A percentile compares a stretch with the other conserved stretches of the same genome.
Evolutionary conservation across 2,888 invertebrate species (phyloP).

Genomic region (Scelioninae gen. 2): DNA sequence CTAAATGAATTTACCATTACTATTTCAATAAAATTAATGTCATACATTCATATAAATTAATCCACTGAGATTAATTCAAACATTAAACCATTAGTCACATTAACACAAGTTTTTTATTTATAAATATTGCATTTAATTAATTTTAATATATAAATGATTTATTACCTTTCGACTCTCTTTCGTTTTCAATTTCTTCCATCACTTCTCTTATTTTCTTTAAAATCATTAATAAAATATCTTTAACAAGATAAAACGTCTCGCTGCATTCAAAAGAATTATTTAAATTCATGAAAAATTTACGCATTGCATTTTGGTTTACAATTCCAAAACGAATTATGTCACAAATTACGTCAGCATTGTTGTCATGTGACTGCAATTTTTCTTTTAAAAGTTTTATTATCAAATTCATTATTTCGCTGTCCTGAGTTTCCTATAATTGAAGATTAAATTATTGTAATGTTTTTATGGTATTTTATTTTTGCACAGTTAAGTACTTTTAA

Average conservation of each 20-base stretch:
- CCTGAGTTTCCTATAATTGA: slow-evolving; percentile 57
- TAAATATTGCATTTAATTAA: too few relatives aligned
- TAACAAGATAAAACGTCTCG: slow-evolving; percentile 48
- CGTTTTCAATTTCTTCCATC: too few relatives aligned
- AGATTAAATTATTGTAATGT: too few relatives aligned
- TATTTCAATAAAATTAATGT: too few relatives aligned
- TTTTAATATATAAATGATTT: too few relatives aligned
- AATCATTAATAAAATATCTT: slow-evolving; percentile 35
- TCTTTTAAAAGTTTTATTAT: slow-evolving; percentile 57
- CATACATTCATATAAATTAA: too few relatives aligned
- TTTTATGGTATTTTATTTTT: too few relatives aligned
- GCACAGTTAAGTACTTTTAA: too few relatives aligned
- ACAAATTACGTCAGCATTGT: slow-evolving; percentile 32
- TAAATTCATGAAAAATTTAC: slow-evolving; percentile 58
- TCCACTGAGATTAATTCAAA: too few relatives aligned
- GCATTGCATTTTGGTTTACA: slow-evolving; percentile 59
- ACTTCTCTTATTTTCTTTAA: neutral
- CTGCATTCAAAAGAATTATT: slow-evolving; percentile 52
- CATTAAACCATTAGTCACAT: neutral
- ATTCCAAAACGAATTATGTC: slow-evolving; percentile 58
- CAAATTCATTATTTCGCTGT: slow-evolving; percentile 47
- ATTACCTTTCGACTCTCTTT: too few relatives aligned
- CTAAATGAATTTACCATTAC: too few relatives aligned
- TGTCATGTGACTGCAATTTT: slow-evolving; percentile 46
- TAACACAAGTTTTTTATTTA: too few relatives aligned